Percentiles rank a stretch among this genome's conserved stretches.
Conservation (phyloP, 2,797 vertebrate genomes). For the Enteromius treurensis region DNA sequence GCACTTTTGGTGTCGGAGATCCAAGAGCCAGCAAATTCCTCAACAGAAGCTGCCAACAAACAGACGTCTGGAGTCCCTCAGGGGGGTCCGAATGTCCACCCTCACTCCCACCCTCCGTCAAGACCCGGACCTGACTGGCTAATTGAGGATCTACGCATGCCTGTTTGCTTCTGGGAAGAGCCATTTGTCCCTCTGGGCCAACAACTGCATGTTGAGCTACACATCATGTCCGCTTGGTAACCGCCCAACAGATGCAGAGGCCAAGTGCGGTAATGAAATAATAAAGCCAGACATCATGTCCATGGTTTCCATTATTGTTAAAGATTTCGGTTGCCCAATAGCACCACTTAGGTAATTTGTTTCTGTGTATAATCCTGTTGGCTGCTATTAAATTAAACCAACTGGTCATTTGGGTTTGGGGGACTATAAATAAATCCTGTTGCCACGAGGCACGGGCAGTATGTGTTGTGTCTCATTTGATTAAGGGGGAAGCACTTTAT, state of each 20-base stretch:
- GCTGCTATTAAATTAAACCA: constrained; percentile 84
- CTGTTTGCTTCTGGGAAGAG: constrained; percentile 31
- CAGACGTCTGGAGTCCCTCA: constrained; percentile 36
- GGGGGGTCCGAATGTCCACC: constrained; percentile 18
- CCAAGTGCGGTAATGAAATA: constrained; percentile 80
- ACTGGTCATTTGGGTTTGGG: constrained; percentile 82
- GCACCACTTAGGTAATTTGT: constrained; percentile 86
- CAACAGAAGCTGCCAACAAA: constrained; percentile 34
- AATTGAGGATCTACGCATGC: constrained; percentile 10
- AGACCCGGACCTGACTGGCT: constrained; percentile 7
- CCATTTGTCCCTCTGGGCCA: constrained; percentile 49
- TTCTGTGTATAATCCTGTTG: constrained; percentile 85
- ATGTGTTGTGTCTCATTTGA: constrained; percentile 79
- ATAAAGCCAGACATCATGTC: constrained; percentile 81
- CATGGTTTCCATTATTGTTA: constrained; percentile 84
- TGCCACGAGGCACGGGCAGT: constrained; percentile 73
- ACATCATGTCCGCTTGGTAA: constrained; percentile 69
- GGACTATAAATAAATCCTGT: constrained; percentile 82
- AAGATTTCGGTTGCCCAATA: constrained; percentile 80
- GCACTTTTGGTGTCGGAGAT: constrained; percentile 15
- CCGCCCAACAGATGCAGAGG: constrained; percentile 76
- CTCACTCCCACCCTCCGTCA: constrained; percentile 1
- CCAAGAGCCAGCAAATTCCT: constrained; percentile 26
- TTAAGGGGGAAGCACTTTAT: constrained; percentile 82
- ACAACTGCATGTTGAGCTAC: constrained; percentile 73